Percentiles rank a stretch among this genome's conserved stretches.
Evolutionary conservation across 2,888 invertebrate genomes (phyloP).

Genomic region (Osmoderma eremita): DNA sequence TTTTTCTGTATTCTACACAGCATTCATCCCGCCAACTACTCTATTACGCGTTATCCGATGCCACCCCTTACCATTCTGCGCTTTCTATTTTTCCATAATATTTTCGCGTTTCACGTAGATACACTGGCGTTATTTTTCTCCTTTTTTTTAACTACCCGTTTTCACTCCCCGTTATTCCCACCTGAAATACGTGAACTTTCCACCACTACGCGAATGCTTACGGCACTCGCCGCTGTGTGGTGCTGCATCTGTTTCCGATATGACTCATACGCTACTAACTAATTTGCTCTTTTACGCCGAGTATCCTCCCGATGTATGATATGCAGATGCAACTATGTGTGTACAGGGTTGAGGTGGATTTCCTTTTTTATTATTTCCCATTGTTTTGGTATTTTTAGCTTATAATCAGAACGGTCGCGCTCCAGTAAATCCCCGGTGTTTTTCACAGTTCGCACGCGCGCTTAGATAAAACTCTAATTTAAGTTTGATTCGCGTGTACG

Average conservation of each 20-base stretch:
- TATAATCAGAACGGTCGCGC: constrained; percentile 18
- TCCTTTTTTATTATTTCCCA: too few relatives aligned
- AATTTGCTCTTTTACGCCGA: too few relatives aligned
- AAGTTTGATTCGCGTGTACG: constrained; percentile 23
- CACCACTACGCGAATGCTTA: not conserved
- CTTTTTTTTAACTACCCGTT: too few relatives aligned
- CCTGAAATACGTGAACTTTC: constrained; percentile 3
- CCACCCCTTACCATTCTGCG: not conserved
- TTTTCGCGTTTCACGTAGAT: constrained; percentile 2
- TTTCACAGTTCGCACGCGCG: not conserved
- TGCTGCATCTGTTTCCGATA: too few relatives aligned
- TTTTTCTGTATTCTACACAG: constrained; percentile 14
- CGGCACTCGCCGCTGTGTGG: too few relatives aligned
- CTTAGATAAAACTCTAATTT: constrained; percentile 31
- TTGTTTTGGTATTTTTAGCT: not conserved
- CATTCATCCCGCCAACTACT: constrained; percentile 13
- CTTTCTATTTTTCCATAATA: not conserved
- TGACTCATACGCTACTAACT: too few relatives aligned
- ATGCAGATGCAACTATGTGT: too few relatives aligned
- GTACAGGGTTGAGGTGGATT: too few relatives aligned
- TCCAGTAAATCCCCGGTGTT: constrained; percentile 13
- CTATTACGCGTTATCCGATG: constrained; percentile 11
- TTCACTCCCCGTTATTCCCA: not conserved
- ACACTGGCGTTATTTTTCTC: not conserved
- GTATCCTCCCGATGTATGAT: too few relatives aligned